Percentiles rank a stretch among this genome's conserved stretches.
Conservation (phyloP, 1,140 invertebrate genomes). For the Tetramorium simillimum region DNA sequence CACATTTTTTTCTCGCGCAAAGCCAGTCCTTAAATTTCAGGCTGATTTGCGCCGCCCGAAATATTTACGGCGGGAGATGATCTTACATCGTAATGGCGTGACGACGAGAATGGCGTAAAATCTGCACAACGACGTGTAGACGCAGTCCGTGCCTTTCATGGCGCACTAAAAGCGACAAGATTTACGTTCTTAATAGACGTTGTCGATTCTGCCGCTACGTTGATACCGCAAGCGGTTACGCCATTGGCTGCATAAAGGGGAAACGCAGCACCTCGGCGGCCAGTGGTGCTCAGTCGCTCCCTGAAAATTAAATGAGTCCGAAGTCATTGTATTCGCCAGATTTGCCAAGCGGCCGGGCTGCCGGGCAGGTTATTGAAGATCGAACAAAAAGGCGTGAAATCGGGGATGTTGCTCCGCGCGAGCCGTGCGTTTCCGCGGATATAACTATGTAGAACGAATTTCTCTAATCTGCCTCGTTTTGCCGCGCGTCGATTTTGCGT, state of each 20-base stretch:
- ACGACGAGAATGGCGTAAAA: constrained; percentile 34
- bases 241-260: constrained; percentile 77
- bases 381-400: constrained; percentile 16
- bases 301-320: not conserved
- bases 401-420: constrained; percentile 25
- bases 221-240: constrained; percentile 72
- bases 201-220: constrained; percentile 50
- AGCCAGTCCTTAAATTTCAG: not conserved
- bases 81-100: constrained; percentile 43
- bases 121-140: constrained; percentile 46
- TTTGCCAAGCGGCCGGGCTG: not conserved
- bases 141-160: constrained; percentile 32
- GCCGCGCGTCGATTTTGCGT: constrained; percentile 63
- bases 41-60: not conserved
- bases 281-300: constrained; percentile 72
- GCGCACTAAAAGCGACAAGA: constrained; percentile 53
- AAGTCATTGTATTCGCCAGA: not conserved
- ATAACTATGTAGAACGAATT: constrained; percentile 71
- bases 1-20: too few species aligned
- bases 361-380: not conserved
- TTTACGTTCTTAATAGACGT: constrained; percentile 55
- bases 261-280: constrained; percentile 71
- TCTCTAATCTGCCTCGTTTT: constrained; percentile 71
- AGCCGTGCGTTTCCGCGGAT: constrained; percentile 53
- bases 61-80: constrained; percentile 22